Base-by-base conservation (phyloP, 2,888 invertebrate genomes). In the Mimumesa dahlbomi region DNA sequence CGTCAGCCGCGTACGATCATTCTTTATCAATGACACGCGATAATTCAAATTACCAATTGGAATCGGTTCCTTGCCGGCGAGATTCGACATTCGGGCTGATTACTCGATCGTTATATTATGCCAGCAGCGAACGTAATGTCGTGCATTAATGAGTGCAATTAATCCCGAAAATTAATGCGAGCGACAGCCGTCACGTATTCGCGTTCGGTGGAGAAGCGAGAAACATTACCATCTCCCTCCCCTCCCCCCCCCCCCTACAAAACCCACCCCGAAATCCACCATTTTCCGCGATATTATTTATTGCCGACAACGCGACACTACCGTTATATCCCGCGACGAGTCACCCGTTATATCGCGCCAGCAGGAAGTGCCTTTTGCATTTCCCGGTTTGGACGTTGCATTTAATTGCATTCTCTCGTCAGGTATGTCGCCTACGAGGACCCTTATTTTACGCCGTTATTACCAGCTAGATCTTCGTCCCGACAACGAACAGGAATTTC, bases 141-240 rank as follows among this genome's bases (percentile, higher is more conserved):
- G 42, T 54, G 73, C 77, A 83, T 84, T 84, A 85, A 85, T 81
- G 83, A 82, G 69, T 61, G 64, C 75, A 75, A 85, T 83, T 84
- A 84, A 86, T 83, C 66, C 71, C 58, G 64, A 62, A 77, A 79
- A 83, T 85, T 82, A 81, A 83, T 84, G 80, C 73, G 69, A 61
- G 62, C 77, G 77, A 68, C 67, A 78, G 75, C 64, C 79, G 75
- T 82, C 78, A 77, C 73, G 56, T 40, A 61, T 52, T 54, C 67
- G 67, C 50, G 68, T 67, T 54, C 59, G 54, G 45, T 54, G 64
- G 45, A 40, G 14, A 16, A 34, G 34, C n/a, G 40, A 57, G 62
- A 63, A 62, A 58, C 57, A 57, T 49, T 49, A 31, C 29, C 14
- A 46, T 25, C 56, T 22, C 58, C 25, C 22, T 45, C 45, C 14